Base-by-base conservation (phyloP, 2,113 vertebrate genomes). In the Hippopotamus amphibius region DNA sequence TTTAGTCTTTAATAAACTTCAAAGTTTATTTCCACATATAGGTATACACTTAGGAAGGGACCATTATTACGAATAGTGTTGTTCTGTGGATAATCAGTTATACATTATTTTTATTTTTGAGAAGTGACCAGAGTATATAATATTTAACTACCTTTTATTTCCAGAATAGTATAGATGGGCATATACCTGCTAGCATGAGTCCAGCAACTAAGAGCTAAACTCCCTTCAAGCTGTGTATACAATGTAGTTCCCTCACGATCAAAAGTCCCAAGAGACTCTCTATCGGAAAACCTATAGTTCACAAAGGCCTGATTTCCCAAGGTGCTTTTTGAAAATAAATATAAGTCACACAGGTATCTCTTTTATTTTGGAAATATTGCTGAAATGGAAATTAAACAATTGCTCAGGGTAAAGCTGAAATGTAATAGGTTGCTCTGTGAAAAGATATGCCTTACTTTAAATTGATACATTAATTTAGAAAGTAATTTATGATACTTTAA, bases 381-480 rank as follows among this genome's bases (percentile, higher is more conserved):
- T 85, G 4, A 11, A 83, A 88, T 37, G 37, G 16, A 55, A n/a
- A 61, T 79, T 66, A 65, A 89, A 57, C 16, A 22, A 79, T 50
- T 77, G 10, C 14, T 77, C 71, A 57, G 21, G 30, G 4, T 66
- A 79, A 57, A n/a, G 41, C 19, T 68, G 71, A 77, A 79, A 79
- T 66, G 1, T 81, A 84, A n/a, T 59, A 85, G 17, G 22, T 68
- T 68, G 43, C 24, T 90, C 72, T 69, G 12, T 86, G 21, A 65
- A 65, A 88, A 77, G 65, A 59, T 81, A 33, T 63, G 63, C 63
- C 55, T 91, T 80, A 63, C 19, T 8, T 88, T 71, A 80, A 80
- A 76, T n/a, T 80, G 2, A 33, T 80, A 59, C 19, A 3, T 90
- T 90, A 93, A 55, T 66, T 88, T 81, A 89, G 65, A 90, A 90